Conservation (phyloP, 2,888 invertebrate species). For the Heteropelma amictum region DNA sequence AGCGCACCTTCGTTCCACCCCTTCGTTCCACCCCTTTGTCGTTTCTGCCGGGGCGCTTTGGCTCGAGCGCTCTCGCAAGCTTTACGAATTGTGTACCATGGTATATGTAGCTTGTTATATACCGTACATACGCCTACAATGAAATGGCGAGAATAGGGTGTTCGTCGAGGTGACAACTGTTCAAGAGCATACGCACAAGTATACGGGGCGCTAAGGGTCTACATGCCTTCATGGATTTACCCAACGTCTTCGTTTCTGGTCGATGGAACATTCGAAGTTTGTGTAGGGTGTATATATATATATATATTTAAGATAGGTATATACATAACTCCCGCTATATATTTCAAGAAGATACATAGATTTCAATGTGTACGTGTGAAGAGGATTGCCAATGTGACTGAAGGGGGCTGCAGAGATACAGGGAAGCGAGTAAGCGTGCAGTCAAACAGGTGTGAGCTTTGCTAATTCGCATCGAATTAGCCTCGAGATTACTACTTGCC, state of each 20-base stretch:
- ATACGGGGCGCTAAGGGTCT: slow-evolving; percentile 27
- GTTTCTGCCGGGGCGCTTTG: slow-evolving; percentile 11
- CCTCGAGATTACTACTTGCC: slow-evolving; percentile 61
- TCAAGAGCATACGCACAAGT: slow-evolving; percentile 1
- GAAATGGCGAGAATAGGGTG: slow-evolving; percentile 36
- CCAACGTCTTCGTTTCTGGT: slow-evolving; percentile 9
- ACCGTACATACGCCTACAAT: not conserved
- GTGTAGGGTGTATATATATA: not conserved
- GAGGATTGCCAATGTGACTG: slow-evolving; percentile 25
- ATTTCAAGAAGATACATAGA: not conserved
- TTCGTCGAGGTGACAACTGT: slow-evolving; percentile 45
- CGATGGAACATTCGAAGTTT: slow-evolving; percentile 6
- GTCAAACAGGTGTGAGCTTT: slow-evolving; percentile 54
- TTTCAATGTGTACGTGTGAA: not conserved
- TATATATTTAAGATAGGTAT: too few relatives aligned
- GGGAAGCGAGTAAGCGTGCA: slow-evolving; percentile 29
- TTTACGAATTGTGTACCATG: slow-evolving; percentile 4
- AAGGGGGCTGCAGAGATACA: slow-evolving; percentile 26
- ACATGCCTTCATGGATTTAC: not conserved
- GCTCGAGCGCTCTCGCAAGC: not conserved
- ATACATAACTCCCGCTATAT: too few relatives aligned
- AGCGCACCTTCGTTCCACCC: slow-evolving; percentile 2
- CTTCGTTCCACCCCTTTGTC: not conserved
- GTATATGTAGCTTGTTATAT: slow-evolving; percentile 9
- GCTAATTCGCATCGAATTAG: slow-evolving; percentile 71